Evolutionary conservation across 92 coral and sea anemone species (phyloP), one percentile per base, ranked within the genome.

Genomic region (Ricordea florida): DNA sequence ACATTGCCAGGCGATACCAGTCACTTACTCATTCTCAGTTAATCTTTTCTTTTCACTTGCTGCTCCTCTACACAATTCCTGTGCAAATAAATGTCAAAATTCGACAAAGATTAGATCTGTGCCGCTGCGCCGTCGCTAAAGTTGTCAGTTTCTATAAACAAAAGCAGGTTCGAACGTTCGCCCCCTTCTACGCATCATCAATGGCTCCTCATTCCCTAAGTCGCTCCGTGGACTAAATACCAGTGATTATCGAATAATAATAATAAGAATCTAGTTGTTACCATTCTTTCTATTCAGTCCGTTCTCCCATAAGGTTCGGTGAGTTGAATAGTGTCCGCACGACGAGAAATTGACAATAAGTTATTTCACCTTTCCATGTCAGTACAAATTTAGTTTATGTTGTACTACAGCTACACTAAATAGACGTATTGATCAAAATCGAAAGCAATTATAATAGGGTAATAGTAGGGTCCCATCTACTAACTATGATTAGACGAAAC

Each of bases 71-170:
- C 31, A 31, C 57, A 48, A 47, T 44, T 45, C 80, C 80, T 73
- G 59, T 7, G 80, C 59, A 73, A 60, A 73, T 59, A 73, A 15
- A 73, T 25, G 77, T 70, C 65, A 53, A 27, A 59, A 52, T 21
- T 70, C 56, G 18, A 52, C 77, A 70, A 55, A 37, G 65, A 23
- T 55, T n/a, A n/a, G n/a, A 70, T 53, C 65, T 15, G 20, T 52
- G 40, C 5, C 64, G 53, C 15, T 20, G 30, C 10, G 52, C 21
- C 22, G 34, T 48, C 24, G 4, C 27, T 34, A 35, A 35, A 34
- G 20, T 11, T 33, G 14, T 10, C 28, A 18, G 14, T 26, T 33
- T 21, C 9, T 35, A 49, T 3, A 10, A 14, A 11, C 68, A 11
- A 2, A 22, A 4, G 9, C 4, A 15, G 5, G 5, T 20, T 17